Evolutionary conservation across 2,797 vertebrate genomes (phyloP).

Genomic region (Novumbra hubbsi): DNA sequence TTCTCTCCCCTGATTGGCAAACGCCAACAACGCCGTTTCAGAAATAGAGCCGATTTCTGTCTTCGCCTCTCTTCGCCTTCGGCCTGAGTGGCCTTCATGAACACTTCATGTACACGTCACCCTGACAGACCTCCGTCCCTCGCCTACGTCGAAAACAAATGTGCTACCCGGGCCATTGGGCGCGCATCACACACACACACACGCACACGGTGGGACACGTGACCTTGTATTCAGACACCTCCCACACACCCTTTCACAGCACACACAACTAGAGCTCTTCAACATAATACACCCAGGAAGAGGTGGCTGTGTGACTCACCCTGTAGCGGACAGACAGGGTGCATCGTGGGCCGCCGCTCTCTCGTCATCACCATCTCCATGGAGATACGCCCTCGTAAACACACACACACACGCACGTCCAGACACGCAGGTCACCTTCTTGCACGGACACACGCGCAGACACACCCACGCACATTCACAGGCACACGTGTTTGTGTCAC

Average conservation of each 20-base stretch:
- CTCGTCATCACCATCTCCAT: constrained; percentile 32
- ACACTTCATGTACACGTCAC: too few species aligned
- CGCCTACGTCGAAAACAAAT: too few species aligned
- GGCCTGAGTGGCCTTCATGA: too few species aligned
- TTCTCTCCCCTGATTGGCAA: too few species aligned
- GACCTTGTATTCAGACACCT: not conserved
- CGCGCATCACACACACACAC: not conserved
- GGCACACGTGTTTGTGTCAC: too few species aligned
- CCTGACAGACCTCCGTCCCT: too few species aligned
- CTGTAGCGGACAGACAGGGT: constrained; percentile 24
- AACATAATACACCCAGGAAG: constrained; percentile 9
- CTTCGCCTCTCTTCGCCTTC: too few species aligned
- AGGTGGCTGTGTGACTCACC: constrained; percentile 36
- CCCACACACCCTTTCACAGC: not conserved
- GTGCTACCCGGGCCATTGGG: too few species aligned
- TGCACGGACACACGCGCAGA: not conserved
- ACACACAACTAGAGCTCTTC: not conserved
- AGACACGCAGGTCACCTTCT: too few species aligned
- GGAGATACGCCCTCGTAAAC: constrained; percentile 33
- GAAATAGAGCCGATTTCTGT: too few species aligned
- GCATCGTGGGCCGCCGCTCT: constrained; percentile 11
- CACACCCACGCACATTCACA: not conserved
- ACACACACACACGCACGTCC: constrained; percentile 22
- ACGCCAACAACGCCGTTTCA: too few species aligned
- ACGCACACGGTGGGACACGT: not conserved